These are phyloP conservation scores for Zoanthus gigantus DNA, from an alignment of 92 coral and sea anemone species.

Conservation along the genomic window DNA sequence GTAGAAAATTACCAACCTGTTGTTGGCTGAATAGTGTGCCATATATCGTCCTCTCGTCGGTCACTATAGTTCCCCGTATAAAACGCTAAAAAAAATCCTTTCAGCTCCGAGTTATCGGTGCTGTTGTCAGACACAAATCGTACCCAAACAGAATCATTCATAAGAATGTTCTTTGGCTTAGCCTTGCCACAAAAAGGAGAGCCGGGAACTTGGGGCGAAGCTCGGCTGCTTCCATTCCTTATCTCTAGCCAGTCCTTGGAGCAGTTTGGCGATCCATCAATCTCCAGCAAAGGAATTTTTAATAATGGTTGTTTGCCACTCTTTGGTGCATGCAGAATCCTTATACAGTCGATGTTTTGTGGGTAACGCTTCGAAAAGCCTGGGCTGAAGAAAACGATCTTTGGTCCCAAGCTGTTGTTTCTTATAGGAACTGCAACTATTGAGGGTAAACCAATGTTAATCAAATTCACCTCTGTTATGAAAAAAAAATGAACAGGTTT, in stretches of 20 bases:
- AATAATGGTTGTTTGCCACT: background rate
- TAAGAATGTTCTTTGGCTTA: background rate
- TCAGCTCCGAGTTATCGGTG: background rate
- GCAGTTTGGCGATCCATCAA: conserved; percentile 13
- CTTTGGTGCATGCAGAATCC: background rate
- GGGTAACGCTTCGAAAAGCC: conserved; percentile 2
- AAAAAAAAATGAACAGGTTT: no score
- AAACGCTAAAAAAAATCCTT: conserved; percentile 14
- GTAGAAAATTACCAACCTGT: background rate
- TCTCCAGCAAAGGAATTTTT: conserved; percentile 13
- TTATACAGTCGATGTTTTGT: conserved; percentile 1
- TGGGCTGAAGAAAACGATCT: conserved; percentile 8
- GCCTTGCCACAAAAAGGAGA: conserved; percentile 15
- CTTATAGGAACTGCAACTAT: background rate
- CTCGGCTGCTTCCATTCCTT: conserved; percentile 18
- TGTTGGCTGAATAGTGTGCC: background rate
- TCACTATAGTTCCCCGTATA: background rate
- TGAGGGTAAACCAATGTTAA: no score
- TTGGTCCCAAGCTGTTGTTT: conserved; percentile 3
- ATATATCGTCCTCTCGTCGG: background rate
- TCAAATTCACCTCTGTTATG: no score
- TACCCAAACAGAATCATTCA: conserved; percentile 20
- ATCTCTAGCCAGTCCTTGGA: conserved; percentile 17
- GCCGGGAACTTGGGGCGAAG: background rate
- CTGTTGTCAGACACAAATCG: conserved; percentile 17